These are phyloP conservation scores for Archaeoteleia sp. DNA, from an alignment of 2,888 invertebrate species.

Conservation along the genomic window DNA sequence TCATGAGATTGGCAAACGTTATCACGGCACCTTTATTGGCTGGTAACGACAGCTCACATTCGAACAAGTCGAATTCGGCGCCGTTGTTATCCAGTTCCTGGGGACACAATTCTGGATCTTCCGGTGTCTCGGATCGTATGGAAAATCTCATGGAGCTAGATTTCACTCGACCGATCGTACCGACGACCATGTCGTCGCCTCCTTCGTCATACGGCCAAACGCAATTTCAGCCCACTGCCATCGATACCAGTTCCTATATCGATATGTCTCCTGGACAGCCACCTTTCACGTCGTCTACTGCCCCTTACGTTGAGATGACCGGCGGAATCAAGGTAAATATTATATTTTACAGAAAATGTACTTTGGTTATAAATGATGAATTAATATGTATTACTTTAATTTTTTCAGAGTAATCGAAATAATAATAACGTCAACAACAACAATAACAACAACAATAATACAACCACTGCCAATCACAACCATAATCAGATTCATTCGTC, in stretches of 20 bases:
- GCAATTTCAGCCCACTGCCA: slow-evolving; percentile 72
- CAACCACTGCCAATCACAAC: slow-evolving; percentile 73
- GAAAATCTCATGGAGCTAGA: slow-evolving; percentile 91
- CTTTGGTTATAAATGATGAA: not conserved
- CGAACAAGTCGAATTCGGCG: slow-evolving; percentile 82
- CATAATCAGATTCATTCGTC: slow-evolving; percentile 66
- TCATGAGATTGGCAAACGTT: slow-evolving; percentile 66
- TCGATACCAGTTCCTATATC: slow-evolving; percentile 75
- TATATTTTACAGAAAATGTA: not conserved
- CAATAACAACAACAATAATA: slow-evolving; percentile 69
- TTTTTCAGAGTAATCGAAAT: slow-evolving; percentile 70
- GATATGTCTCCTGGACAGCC: slow-evolving; percentile 75
- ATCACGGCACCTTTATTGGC: slow-evolving; percentile 65
- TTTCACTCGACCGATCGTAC: slow-evolving; percentile 77
- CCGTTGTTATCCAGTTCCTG: slow-evolving; percentile 79
- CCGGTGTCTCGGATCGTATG: slow-evolving; percentile 79
- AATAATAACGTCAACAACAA: slow-evolving; percentile 55
- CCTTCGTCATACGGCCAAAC: slow-evolving; percentile 66
- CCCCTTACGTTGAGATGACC: slow-evolving; percentile 73
- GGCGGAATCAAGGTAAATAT: slow-evolving; percentile 68
- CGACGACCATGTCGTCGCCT: slow-evolving; percentile 65
- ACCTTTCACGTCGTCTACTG: slow-evolving; percentile 63
- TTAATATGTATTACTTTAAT: not conserved
- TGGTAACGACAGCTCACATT: slow-evolving; percentile 64
- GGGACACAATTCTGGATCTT: slow-evolving; percentile 74